Conservation (phyloP, 2,797 vertebrate species). For the Bradypodion pumilum region DNA sequence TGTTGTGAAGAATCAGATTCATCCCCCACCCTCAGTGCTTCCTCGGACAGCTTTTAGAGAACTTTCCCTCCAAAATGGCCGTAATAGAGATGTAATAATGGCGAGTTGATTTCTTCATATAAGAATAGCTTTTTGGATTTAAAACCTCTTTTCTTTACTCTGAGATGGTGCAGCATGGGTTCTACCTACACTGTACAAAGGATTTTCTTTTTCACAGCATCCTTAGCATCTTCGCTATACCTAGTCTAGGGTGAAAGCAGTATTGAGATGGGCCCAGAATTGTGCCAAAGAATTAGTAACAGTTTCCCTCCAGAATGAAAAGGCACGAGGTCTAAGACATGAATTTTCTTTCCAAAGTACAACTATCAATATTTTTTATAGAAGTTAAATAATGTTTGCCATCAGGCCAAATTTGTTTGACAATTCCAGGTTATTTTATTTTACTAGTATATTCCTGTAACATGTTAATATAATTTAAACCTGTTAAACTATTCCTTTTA, state of each 20-base stretch:
- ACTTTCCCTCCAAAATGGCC: conserved; percentile 9
- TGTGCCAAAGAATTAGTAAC: no score
- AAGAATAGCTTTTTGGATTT: neutral
- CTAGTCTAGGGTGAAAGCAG: neutral
- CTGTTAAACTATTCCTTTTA: neutral
- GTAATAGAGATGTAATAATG: neutral
- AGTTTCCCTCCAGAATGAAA: neutral
- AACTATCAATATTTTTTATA: neutral
- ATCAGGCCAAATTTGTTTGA: neutral
- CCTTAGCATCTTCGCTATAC: no score
- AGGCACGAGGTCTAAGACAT: neutral
- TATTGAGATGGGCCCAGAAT: neutral
- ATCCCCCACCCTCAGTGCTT: neutral
- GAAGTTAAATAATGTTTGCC: neutral
- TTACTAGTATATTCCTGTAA: neutral
- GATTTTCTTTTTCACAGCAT: neutral
- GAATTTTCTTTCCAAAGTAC: neutral
- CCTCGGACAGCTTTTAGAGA: neutral
- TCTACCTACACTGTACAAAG: neutral
- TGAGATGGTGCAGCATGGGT: neutral
- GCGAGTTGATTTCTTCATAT: neutral
- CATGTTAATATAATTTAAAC: neutral
- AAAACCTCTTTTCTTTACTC: neutral
- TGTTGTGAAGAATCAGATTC: conserved; percentile 23
- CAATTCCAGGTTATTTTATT: conserved; percentile 1